These are phyloP conservation scores for Campoplex nolae DNA, from an alignment of 2,888 invertebrate genomes.

Conservation along the genomic window DNA sequence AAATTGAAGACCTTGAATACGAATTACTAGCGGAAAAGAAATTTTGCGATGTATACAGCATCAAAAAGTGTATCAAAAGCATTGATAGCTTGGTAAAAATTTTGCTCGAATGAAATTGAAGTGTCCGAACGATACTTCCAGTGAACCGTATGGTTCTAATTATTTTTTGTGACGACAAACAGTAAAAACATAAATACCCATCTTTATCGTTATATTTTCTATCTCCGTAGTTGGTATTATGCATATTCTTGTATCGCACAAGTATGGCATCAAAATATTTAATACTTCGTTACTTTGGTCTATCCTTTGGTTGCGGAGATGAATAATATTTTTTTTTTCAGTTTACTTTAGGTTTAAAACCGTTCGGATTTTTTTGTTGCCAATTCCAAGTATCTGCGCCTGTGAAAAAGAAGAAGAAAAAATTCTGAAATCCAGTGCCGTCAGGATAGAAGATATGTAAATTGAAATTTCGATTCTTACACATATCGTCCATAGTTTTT, in stretches of 20 bases:
- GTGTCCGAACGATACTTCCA: neutral
- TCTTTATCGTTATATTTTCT: neutral
- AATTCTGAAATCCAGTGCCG: neutral
- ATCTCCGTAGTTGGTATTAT: neutral
- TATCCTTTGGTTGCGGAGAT: slow-evolving; percentile 47
- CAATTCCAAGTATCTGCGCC: slow-evolving; percentile 93
- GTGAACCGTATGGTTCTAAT: neutral
- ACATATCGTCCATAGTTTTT: slow-evolving; percentile 93
- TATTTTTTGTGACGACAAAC: neutral
- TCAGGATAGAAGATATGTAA: neutral
- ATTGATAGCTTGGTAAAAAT: neutral
- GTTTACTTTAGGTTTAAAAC: slow-evolving; percentile 84
- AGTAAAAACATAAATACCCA: neutral
- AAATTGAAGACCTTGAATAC: neutral
- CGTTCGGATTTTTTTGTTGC: slow-evolving; percentile 94
- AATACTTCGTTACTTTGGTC: slow-evolving; percentile 32
- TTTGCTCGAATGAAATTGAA: neutral
- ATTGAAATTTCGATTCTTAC: slow-evolving; percentile 85
- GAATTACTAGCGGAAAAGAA: neutral
- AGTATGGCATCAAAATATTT: slow-evolving; percentile 49
- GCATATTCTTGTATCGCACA: slow-evolving; percentile 11
- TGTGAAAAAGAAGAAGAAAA: slow-evolving; percentile 73
- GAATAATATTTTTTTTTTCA: slow-evolving; percentile 20
- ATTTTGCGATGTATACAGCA: too few species aligned
- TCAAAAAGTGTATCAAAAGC: neutral